A percentile compares a stretch with the other conserved stretches of the same genome.
Evolutionary conservation across 1,140 invertebrate genomes (phyloP).

Genomic region (Augochlora pura): DNA sequence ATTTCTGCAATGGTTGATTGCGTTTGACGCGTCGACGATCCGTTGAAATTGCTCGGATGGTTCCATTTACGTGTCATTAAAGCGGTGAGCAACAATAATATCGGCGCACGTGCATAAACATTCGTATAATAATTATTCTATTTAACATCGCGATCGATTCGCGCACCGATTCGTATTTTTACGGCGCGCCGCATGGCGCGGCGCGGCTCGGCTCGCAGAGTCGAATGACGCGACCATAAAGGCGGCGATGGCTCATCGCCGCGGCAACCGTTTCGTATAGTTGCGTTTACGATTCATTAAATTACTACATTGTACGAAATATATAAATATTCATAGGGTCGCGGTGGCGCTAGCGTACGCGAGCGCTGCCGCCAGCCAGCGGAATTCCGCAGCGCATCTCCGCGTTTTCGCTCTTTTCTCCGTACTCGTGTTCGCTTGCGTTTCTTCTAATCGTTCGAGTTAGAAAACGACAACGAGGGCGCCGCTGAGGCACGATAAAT

Average conservation of each 20-base stretch:
- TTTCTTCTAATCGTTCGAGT: not conserved
- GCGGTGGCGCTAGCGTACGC: not conserved
- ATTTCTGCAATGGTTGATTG: slow-evolving; percentile 28
- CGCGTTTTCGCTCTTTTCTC: too few relatives aligned
- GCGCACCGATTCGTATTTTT: slow-evolving; percentile 31
- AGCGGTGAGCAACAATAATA: slow-evolving; percentile 37
- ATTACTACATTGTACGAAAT: slow-evolving; percentile 26
- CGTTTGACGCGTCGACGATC: not conserved
- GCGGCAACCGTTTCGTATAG: slow-evolving; percentile 26
- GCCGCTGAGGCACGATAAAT: not conserved
- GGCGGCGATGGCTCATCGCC: slow-evolving; percentile 21
- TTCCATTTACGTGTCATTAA: slow-evolving; percentile 34
- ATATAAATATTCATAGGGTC: slow-evolving; percentile 35
- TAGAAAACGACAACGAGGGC: not conserved
- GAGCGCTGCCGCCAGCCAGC: too few relatives aligned
- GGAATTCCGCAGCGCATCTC: not conserved
- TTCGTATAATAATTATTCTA: slow-evolving; percentile 44
- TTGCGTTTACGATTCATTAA: slow-evolving; percentile 39
- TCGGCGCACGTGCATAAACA: slow-evolving; percentile 46
- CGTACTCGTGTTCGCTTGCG: not conserved
- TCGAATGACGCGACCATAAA: slow-evolving; percentile 27
- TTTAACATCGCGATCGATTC: slow-evolving; percentile 14
- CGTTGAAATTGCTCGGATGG: slow-evolving; percentile 8
- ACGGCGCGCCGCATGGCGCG: slow-evolving; percentile 3
- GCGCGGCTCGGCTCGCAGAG: too few relatives aligned